phyloP scores from a whole-genome alignment of 2,888 invertebrate genomes.

The Drosophila greeni region DNA sequence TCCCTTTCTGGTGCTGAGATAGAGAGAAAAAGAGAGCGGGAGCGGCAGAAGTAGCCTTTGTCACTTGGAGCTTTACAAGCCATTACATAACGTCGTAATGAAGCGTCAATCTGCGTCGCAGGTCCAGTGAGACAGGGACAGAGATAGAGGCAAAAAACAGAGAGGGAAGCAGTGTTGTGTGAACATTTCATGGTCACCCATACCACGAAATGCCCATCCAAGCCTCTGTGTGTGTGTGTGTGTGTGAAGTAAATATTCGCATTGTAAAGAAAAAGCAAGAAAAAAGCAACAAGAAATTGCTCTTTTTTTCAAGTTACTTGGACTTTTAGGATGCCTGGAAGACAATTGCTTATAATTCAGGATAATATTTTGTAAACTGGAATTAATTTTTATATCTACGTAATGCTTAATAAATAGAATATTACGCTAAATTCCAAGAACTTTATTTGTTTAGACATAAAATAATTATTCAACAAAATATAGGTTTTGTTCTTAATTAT shows the following conservation, averaged over 20 bases:
- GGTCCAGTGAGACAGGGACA: slow-evolving; percentile 55
- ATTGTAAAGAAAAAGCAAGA: slow-evolving; percentile 52
- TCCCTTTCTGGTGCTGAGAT: neutral
- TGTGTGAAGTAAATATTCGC: slow-evolving; percentile 52
- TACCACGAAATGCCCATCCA: slow-evolving; percentile 35
- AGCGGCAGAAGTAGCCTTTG: slow-evolving; percentile 36
- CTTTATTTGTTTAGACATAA: too few species aligned
- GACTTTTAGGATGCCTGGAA: too few species aligned
- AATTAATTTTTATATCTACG: neutral
- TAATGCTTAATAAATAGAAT: neutral
- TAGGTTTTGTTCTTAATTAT: neutral
- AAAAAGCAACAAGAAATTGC: slow-evolving; percentile 24
- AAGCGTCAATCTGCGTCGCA: slow-evolving; percentile 71
- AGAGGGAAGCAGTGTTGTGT: slow-evolving; percentile 60
- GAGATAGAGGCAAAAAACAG: slow-evolving; percentile 50
- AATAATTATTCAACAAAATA: neutral
- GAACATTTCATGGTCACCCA: slow-evolving; percentile 73
- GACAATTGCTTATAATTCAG: neutral
- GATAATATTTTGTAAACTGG: neutral
- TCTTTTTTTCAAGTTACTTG: neutral
- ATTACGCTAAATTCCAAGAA: neutral
- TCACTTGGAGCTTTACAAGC: slow-evolving; percentile 45
- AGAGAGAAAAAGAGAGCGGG: neutral
- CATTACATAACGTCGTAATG: slow-evolving; percentile 57
- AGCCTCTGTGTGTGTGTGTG: slow-evolving; percentile 11